These are phyloP conservation scores for Pachydiplax longipennis DNA, from an alignment of 2,888 invertebrate genomes.

Conservation along the genomic window DNA sequence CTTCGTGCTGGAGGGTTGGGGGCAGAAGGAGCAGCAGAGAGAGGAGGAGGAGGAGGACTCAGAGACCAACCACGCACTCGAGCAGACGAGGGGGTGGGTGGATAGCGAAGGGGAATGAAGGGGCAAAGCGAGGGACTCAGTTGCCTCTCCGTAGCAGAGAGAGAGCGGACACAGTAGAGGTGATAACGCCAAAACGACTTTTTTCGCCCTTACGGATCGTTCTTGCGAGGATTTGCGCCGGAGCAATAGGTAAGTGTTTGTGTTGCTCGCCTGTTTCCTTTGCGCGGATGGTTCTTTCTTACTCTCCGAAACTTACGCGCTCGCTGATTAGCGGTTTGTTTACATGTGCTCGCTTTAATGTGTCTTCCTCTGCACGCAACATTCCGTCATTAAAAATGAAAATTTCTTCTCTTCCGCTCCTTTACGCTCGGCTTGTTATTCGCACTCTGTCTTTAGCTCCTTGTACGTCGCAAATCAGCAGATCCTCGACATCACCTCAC, in stretches of 20 bases:
- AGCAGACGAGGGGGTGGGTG: conserved; percentile 8
- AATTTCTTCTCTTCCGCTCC: no score
- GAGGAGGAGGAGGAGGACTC: neutral
- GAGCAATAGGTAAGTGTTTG: neutral
- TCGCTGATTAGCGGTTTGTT: neutral
- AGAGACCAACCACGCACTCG: conserved; percentile 44
- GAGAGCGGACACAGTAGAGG: neutral
- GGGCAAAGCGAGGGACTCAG: conserved; percentile 15
- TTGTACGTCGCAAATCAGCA: no score
- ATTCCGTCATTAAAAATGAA: no score
- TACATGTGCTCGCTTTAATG: neutral
- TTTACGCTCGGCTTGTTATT: no score
- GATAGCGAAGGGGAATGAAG: neutral
- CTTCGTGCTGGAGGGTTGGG: neutral
- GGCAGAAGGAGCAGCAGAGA: neutral
- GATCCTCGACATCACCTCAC: no score
- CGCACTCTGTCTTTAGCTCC: no score
- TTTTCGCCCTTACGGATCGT: neutral
- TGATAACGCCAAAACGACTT: neutral
- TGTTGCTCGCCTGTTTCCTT: neutral
- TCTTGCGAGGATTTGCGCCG: neutral
- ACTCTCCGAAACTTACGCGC: neutral
- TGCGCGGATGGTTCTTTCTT: neutral
- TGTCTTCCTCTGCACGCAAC: neutral
- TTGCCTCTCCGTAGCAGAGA: conserved; percentile 29